Evolutionary conservation across 2,888 invertebrate genomes (phyloP).

Genomic region (Xestobium rufovillosum): DNA sequence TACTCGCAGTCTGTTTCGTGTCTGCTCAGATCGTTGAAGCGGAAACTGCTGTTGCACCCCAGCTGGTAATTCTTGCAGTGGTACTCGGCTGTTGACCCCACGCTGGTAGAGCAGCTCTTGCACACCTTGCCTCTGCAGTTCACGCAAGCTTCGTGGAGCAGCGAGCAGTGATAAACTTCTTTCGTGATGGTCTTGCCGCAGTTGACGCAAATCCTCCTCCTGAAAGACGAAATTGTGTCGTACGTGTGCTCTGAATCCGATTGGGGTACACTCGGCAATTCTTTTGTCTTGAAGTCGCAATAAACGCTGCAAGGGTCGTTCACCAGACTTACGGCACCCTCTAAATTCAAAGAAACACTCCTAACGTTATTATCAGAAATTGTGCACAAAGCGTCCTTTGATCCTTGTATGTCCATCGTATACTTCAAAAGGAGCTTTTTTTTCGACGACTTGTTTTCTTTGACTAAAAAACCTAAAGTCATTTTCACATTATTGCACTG

Average conservation of each 20-base stretch:
- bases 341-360: conserved; percentile 18
- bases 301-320: conserved; percentile 18
- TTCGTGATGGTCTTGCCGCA: conserved; percentile 18
- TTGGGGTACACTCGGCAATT: background rate
- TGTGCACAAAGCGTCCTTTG: conserved; percentile 15
- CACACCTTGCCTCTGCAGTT: conserved; percentile 29
- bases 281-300: conserved; percentile 17
- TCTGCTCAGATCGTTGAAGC: conserved; percentile 19
- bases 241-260: conserved; percentile 18
- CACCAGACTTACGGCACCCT: conserved; percentile 20
- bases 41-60: conserved; percentile 28
- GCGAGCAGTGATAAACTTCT: conserved; percentile 25
- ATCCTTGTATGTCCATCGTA: conserved; percentile 20
- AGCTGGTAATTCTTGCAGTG: conserved; percentile 28
- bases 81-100: conserved; percentile 24
- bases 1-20: conserved; percentile 31
- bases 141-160: conserved; percentile 27
- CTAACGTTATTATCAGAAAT: background rate
- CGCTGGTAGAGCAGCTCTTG: conserved; percentile 24
- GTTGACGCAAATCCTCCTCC: conserved; percentile 20
- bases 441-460: conserved; percentile 17
- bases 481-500: conserved; percentile 8
- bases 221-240: conserved; percentile 13
- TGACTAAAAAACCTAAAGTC: conserved; percentile 17
- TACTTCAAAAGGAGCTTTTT: conserved; percentile 18